Base-by-base conservation (phyloP, 2,888 invertebrate genomes). In the Neoitamus cyanurus region DNA sequence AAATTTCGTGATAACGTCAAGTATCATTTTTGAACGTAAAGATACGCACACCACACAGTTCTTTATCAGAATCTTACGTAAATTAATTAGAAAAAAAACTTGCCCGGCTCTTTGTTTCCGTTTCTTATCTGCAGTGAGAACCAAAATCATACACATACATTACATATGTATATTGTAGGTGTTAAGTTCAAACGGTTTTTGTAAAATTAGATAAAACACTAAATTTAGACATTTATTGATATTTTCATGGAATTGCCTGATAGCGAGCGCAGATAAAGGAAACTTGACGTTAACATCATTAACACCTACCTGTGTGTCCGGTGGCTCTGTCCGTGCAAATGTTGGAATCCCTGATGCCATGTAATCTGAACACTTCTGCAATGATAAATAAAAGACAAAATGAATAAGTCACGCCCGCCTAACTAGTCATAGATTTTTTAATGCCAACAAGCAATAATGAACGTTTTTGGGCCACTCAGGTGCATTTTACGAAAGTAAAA, bases 281-380 rank as follows among this genome's bases (percentile, higher is more conserved):
- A 58, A 58, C 25, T 58, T 20, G 15, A 58, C 25, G 15, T 58
- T 58, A 58, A 46, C 34, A 37, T 25, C 42, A 42, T 82, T 15
- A 70, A 46, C 25, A 37, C 37, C 88, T 92, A 96, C 96, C 94
- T 98, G 98, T 68, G 96, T 97, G 89, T 98, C 97, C 58, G 98
- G 97, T 31, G 98, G 98, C 91, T 97, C 97, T 42, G 98, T 96
- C 89, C 98, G 93, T 58, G 97, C 97, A 92, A 98, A 98, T 86
- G 98, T 98, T 86, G 96, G 95, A 90, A 97, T 95, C 86, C 93
- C 93, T 48, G 98, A 97, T 20, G 97, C 97, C 91, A 94, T 95
- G 90, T 96, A 95, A 92, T 98, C 98, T 28, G 97, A 95, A 92
- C 98, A 98, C 96, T 97, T 98, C 98, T 98, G 93, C 85, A 94